Percentiles rank a stretch among this genome's conserved stretches.
Evolutionary conservation across 2,888 invertebrate species (phyloP).

Genomic region (Amaurobius ferox): DNA sequence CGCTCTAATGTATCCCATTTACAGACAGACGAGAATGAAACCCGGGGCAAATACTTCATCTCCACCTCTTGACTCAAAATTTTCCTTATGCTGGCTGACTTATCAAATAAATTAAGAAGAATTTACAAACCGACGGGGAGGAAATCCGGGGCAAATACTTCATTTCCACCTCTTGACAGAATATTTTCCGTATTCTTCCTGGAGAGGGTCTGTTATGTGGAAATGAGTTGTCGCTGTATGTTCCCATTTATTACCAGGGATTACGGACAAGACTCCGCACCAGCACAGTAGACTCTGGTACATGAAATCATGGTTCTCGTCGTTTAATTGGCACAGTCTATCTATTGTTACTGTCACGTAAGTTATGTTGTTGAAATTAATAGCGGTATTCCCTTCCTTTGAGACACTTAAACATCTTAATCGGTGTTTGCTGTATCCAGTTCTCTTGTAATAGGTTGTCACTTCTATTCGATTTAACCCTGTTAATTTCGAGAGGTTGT

Average conservation of each 20-base stretch:
- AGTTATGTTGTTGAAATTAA: slow-evolving; percentile 10
- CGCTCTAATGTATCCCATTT: neutral
- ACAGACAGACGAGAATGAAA: neutral
- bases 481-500: slow-evolving; percentile 1
- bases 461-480: neutral
- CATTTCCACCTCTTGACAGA: neutral
- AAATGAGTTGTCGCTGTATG: neutral
- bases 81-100: neutral
- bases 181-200: neutral
- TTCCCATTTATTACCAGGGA: too few relatives aligned
- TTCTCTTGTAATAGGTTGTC: neutral
- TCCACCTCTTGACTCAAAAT: neutral
- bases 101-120: neutral
- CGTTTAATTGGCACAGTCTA: neutral
- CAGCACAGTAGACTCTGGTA: slow-evolving; percentile 17
- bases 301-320: slow-evolving; percentile 29
- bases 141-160: too few relatives aligned
- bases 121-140: too few relatives aligned
- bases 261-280: neutral
- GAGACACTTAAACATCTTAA: slow-evolving; percentile 18
- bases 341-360: slow-evolving; percentile 29
- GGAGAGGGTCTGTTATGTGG: neutral
- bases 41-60: neutral
- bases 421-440: slow-evolving; percentile 20
- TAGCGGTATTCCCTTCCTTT: slow-evolving; percentile 11